Base-by-base conservation (phyloP, 1,140 invertebrate species). In the Paramacrobiotus metropolitanus region DNA sequence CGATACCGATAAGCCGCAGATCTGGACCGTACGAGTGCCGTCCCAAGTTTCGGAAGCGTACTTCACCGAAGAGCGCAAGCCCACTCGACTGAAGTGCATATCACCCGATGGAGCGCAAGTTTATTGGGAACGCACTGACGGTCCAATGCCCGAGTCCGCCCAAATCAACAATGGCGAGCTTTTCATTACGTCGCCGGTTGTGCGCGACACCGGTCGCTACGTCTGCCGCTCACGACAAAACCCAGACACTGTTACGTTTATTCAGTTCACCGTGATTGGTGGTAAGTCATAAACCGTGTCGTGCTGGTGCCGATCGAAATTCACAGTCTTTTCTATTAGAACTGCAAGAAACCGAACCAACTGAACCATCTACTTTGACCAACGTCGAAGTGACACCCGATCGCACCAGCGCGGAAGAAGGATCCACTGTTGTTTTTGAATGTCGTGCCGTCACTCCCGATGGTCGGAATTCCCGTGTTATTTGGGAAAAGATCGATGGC, bases 231-330 rank as follows among this genome's bases (percentile, higher is more conserved):
- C n/a, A 9, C 9, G n/a, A 40, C 34, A n/a, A 9, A 9, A 9
- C n/a, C 34, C 34, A 9, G n/a, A 9, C 34, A 40, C 34, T 40
- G n/a, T 40, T 9, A 9, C 34, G 9, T 40, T 9, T 40, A n/a
- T 40, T 0, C 82, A 82, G 24, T 81, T 81, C 21, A 75, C 73
- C 20, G 83, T 87, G 67, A 72, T 73, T 24, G 80, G 81, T 60
- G 86, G 87, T 61, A 80, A 87, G 48, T 72, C 91, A 31, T 86
- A 87, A 76, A 87, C 91, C 69, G 83, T 82, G 1, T 82, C 85
- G 67, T 85, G 91, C 63, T 80, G 73, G 72, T 64, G 28, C 31
- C 30, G 4, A n/a, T 40, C 34, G 34, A 40, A n/a, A 9, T 9
- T 40, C 34, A n/a, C 34, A 40, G n/a, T 40, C 34, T 40, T 40